Conservation (phyloP, 2,797 vertebrate genomes). For the Liasis olivaceus region DNA sequence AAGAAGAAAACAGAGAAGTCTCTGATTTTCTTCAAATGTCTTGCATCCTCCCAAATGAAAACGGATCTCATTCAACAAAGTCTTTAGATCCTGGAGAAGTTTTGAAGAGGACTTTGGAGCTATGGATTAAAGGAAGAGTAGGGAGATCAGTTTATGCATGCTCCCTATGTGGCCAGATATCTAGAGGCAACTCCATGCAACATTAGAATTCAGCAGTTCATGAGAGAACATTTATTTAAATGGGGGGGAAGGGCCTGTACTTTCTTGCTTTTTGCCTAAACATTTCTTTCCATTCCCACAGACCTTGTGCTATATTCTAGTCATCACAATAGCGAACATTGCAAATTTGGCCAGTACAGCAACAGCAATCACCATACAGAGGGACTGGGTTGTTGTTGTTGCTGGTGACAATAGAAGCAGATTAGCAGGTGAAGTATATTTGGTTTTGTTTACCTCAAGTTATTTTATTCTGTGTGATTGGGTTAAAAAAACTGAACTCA, state of each 20-base stretch:
- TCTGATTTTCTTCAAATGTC: background rate
- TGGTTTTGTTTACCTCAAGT: conserved; percentile 47
- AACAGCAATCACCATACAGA: conserved; percentile 94
- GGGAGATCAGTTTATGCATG: background rate
- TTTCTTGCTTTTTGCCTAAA: conserved; percentile 19
- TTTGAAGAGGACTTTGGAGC: background rate
- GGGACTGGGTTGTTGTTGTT: conserved; percentile 98
- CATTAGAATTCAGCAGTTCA: conserved; percentile 6
- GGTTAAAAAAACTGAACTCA: conserved; percentile 2
- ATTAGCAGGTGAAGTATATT: conserved; percentile 86
- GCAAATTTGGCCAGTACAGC: conserved; percentile 98
- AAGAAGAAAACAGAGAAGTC: background rate
- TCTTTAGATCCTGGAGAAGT: background rate
- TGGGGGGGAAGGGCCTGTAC: background rate
- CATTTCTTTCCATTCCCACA: conserved; percentile 65
- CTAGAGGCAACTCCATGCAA: background rate
- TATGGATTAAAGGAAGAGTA: background rate
- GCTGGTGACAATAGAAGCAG: conserved; percentile 93
- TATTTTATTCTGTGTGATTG: conserved; percentile 19
- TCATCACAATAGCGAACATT: conserved; percentile 95
- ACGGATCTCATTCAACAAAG: background rate
- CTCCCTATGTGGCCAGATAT: background rate
- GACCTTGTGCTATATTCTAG: conserved; percentile 93
- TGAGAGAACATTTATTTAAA: background rate
- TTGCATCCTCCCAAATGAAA: background rate